Evolutionary conservation across 1,140 invertebrate species (phyloP).

Genomic region (Drosophila pallidifrons): DNA sequence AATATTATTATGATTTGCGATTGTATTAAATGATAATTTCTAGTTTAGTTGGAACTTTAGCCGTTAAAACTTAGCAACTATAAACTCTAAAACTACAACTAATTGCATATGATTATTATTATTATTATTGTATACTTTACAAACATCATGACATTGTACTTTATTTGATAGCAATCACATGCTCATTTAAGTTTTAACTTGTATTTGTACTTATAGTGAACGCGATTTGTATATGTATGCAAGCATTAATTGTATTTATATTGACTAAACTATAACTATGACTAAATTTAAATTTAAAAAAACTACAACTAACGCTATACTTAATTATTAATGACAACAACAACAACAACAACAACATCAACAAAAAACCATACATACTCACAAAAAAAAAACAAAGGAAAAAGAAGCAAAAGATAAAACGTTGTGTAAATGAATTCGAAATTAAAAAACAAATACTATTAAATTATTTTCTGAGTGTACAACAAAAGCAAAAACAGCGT

Average conservation of each 20-base stretch:
- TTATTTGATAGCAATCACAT: slow-evolving; percentile 48
- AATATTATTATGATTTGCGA: slow-evolving; percentile 41
- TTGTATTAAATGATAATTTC: slow-evolving; percentile 26
- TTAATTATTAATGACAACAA: slow-evolving; percentile 31
- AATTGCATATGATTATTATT: slow-evolving; percentile 18
- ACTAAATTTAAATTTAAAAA: slow-evolving; percentile 31
- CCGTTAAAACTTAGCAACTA: slow-evolving; percentile 32
- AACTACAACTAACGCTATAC: slow-evolving; percentile 43
- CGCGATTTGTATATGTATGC: slow-evolving; percentile 22
- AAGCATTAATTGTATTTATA: slow-evolving; percentile 48
- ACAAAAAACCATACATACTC: slow-evolving; percentile 58
- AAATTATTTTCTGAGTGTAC: slow-evolving; percentile 72
- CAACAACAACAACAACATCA: no score
- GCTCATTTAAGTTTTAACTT: slow-evolving; percentile 78
- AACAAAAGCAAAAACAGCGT: slow-evolving; percentile 51
- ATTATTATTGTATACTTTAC: slow-evolving; percentile 19
- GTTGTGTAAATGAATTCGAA: slow-evolving; percentile 67
- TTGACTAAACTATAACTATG: slow-evolving; percentile 24
- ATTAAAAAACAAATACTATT: slow-evolving; percentile 47
- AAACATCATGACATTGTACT: slow-evolving; percentile 49
- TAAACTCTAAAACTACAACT: slow-evolving; percentile 29
- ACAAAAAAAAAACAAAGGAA: slow-evolving; percentile 4
- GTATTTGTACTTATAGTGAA: slow-evolving; percentile 75
- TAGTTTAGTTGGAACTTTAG: slow-evolving; percentile 32
- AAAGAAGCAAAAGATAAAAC: slow-evolving; percentile 29